Evolutionary conservation across 2,888 invertebrate species (phyloP), one percentile per base, ranked within the genome.

Genomic region (Allacma fusca): DNA sequence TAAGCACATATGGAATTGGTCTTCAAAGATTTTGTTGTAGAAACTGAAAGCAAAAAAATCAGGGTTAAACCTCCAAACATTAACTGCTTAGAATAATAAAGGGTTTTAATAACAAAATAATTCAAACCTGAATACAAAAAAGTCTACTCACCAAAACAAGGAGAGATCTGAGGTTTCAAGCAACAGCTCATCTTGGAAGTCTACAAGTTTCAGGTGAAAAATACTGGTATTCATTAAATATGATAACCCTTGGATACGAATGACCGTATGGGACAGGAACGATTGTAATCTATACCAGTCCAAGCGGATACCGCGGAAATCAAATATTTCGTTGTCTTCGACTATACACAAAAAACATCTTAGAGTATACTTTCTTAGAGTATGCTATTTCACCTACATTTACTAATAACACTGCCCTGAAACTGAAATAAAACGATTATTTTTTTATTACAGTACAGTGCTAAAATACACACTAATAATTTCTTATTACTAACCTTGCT

Each of bases 241-340:
- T 5, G 97, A 95, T 79, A 99, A 87, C 83, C 95, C 94, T 78
- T 84, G 84, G 76, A 83, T 83, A 24, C 83, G 78, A 75, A 80
- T 81, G 12, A 84, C 77, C 83, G 92, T 90, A 85, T 95, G 92
- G 78, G 96, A 96, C 85, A 96, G 94, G 86, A 93, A 95, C 0
- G 98, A 94, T 88, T 98, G 98, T 71, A 99, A 88, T 82, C 99
- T 91, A 86, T 96, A 96, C 99, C 99, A 99, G 86, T 99, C 99
- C 79, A 98, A 88, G 34, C 99, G 91, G 84, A 98, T 92, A 29
- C 96, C 96, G 82, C 96, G 91, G 86, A 99, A 97, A 88, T 99
- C 97, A 88, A 98, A 97, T 1, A 96, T 87, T 86, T 96, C 96
- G 88, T 96, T 96, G 59, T 96, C 97, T 87, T 97, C 97, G 65